These are phyloP conservation scores for Ophioninae sp. DNA, from an alignment of 2,888 invertebrate species.

Conservation along the genomic window DNA sequence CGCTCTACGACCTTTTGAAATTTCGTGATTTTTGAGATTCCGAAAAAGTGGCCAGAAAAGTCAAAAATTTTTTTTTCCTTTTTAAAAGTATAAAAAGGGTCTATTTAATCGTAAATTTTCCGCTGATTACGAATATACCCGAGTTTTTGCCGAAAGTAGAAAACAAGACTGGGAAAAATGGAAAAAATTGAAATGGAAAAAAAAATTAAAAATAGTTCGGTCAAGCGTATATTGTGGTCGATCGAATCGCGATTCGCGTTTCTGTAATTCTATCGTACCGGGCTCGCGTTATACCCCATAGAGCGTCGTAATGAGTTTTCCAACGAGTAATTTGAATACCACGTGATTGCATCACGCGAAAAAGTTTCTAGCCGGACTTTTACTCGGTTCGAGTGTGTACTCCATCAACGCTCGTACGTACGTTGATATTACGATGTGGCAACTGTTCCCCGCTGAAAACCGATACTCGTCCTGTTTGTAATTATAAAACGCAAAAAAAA, in stretches of 20 bases:
- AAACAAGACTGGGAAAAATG: no score
- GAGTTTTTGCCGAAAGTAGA: no score
- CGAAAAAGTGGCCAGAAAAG: no score
- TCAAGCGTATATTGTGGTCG: neutral
- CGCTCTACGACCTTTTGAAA: no score
- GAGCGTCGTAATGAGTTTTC: constrained; percentile 35
- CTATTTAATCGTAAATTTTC: no score
- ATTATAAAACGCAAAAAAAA: neutral
- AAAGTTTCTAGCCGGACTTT: constrained; percentile 40
- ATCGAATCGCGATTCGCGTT: constrained; percentile 11
- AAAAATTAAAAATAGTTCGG: constrained; percentile 1
- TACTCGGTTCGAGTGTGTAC: no score
- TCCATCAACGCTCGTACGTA: no score
- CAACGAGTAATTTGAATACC: constrained; percentile 44
- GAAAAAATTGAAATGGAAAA: no score
- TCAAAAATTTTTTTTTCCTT: no score
- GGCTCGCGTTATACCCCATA: constrained; percentile 17
- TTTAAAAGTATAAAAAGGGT: no score
- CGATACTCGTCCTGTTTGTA: neutral
- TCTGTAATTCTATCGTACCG: constrained; percentile 11
- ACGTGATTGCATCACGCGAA: constrained; percentile 31
- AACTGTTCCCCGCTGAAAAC: neutral
- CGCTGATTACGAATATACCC: no score
- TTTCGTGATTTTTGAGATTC: no score
- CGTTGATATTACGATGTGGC: neutral